A percentile compares a stretch with the other conserved stretches of the same genome.
phyloP scores from a whole-genome alignment of 2,113 vertebrate species.

The Cranoglanis bouderius region DNA sequence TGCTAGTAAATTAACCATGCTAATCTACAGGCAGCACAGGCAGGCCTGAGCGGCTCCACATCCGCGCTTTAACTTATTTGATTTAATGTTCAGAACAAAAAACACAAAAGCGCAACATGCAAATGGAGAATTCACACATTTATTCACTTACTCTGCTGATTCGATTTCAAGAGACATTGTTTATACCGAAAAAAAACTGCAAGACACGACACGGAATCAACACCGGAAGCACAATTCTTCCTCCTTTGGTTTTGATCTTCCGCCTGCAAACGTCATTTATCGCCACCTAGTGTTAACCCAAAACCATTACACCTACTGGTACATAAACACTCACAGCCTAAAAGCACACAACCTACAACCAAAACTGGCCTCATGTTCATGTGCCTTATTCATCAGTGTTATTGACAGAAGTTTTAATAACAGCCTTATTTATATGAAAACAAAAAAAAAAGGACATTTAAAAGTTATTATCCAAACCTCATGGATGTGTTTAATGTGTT shows the following conservation, averaged over 20 bases:
- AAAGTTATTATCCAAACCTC: background rate
- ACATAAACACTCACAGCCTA: background rate
- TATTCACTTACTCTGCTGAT: constrained; percentile 75
- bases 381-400: background rate
- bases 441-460: background rate
- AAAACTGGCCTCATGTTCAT: background rate
- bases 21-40: background rate
- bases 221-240: constrained; percentile 22
- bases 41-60: background rate
- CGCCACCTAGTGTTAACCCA: background rate
- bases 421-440: background rate
- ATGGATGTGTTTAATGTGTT: background rate
- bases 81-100: background rate
- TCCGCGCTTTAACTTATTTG: background rate
- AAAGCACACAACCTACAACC: background rate
- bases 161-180: constrained; percentile 79
- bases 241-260: background rate
- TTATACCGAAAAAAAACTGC: constrained; percentile 10
- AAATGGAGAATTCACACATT: background rate
- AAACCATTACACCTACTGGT: background rate
- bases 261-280: background rate
- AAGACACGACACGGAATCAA: background rate
- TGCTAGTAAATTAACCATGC: background rate
- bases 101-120: background rate
- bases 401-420: background rate